Percentiles rank a stretch among this genome's conserved stretches.
Conservation (phyloP, 2,888 invertebrate species). For the Eustalomyia histrio region DNA sequence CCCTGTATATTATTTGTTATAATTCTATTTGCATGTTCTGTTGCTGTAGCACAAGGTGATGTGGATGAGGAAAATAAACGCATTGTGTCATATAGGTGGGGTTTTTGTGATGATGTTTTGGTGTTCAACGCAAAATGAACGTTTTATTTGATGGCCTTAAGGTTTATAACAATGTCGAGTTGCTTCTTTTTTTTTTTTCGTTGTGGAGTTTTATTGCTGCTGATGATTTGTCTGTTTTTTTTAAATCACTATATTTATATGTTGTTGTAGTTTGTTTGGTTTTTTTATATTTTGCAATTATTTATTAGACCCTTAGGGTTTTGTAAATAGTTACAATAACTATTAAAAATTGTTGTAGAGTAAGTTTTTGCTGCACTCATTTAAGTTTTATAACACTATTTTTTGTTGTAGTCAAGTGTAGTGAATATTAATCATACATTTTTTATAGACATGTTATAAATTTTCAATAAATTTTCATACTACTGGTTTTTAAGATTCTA, state of each 20-base stretch:
- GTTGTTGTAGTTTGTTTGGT: conserved; percentile 66
- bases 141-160: conserved; percentile 32
- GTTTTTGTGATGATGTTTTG: conserved; percentile 29
- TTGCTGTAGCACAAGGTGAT: neutral
- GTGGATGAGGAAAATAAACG: conserved; percentile 57
- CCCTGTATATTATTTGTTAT: conserved; percentile 41
- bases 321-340: conserved; percentile 44
- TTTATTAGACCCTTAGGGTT: conserved; percentile 68
- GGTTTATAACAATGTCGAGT: conserved; percentile 8
- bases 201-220: neutral
- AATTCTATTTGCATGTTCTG: conserved; percentile 61
- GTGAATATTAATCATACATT: conserved; percentile 36
- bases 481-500: conserved; percentile 41
- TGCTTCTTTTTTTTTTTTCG: conserved; percentile 15
- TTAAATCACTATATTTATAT: conserved; percentile 43
- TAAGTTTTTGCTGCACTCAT: neutral
- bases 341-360: conserved; percentile 67
- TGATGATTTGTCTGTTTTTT: neutral
- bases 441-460: conserved; percentile 26
- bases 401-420: conserved; percentile 22
- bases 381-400: conserved; percentile 10
- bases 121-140: neutral
- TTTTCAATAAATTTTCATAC: conserved; percentile 30
- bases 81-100: conserved; percentile 58
- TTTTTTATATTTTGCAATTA: conserved; percentile 69